These are phyloP conservation scores for Stratiomys singularior DNA, from an alignment of 2,888 invertebrate species.

Conservation along the genomic window DNA sequence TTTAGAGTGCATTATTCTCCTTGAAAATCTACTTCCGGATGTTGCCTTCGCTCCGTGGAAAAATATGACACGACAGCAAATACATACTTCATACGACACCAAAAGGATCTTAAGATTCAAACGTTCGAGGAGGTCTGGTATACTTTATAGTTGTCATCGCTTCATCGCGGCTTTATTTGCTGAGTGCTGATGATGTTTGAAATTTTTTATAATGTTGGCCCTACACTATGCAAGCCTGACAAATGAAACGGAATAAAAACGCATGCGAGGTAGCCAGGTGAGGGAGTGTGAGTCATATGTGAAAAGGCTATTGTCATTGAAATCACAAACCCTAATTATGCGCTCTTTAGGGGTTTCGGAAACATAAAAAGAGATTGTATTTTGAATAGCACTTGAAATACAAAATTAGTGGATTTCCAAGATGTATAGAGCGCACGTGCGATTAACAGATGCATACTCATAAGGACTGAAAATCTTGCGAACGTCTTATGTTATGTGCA, in stretches of 20 bases:
- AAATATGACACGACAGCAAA: conserved; percentile 42
- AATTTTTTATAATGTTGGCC: background rate
- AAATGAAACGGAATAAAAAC: background rate
- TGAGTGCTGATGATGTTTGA: background rate
- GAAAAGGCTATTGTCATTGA: conserved; percentile 19
- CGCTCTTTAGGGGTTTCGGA: conserved; percentile 14
- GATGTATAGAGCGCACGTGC: conserved; percentile 13
- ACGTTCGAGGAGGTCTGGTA: background rate
- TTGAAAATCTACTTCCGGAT: conserved; percentile 45
- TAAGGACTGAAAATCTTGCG: too few relatives aligned
- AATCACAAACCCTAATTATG: conserved; percentile 39
- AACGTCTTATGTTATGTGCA: too few relatives aligned
- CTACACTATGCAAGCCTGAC: background rate
- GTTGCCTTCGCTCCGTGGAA: conserved; percentile 7
- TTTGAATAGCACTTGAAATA: background rate
- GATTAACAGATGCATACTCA: background rate
- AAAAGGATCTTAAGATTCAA: conserved; percentile 19
- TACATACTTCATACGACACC: background rate
- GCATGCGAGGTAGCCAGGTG: conserved; percentile 29
- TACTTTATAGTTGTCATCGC: conserved; percentile 1
- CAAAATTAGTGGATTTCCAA: background rate
- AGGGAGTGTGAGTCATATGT: conserved; percentile 26
- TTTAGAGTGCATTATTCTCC: conserved; percentile 33
- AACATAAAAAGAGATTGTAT: background rate
- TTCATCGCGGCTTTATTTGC: too few relatives aligned